These are phyloP conservation scores for Lasius platythorax DNA, from an alignment of 2,888 invertebrate genomes.

Conservation along the genomic window DNA sequence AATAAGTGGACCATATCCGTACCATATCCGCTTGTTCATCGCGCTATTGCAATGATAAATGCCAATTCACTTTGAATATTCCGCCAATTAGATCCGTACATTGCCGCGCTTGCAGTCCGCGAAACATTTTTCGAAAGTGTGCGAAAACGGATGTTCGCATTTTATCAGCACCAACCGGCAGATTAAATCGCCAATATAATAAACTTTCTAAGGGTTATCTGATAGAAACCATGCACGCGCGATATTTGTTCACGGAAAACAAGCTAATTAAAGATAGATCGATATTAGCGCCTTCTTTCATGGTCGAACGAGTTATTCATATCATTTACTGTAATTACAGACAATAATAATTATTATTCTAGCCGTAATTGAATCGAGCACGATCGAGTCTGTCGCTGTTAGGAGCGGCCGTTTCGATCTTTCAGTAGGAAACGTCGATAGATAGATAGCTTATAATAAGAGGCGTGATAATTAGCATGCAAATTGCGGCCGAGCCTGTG, in stretches of 20 bases:
- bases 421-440: neutral
- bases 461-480: slow-evolving; percentile 31
- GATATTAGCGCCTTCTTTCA: neutral
- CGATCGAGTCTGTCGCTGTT: neutral
- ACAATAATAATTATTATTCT: neutral
- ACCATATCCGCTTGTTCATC: neutral
- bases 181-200: slow-evolving; percentile 24
- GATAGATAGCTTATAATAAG: slow-evolving; percentile 18
- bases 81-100: slow-evolving; percentile 5
- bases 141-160: slow-evolving; percentile 14
- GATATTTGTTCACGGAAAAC: neutral
- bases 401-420: neutral
- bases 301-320: slow-evolving; percentile 3
- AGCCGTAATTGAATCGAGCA: slow-evolving; percentile 32
- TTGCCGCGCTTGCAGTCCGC: neutral
- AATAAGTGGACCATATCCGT: slow-evolving; percentile 5
- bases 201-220: slow-evolving; percentile 32
- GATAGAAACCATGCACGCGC: neutral
- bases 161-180: neutral
- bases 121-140: slow-evolving; percentile 29
- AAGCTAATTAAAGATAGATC: neutral
- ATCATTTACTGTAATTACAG: neutral
- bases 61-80: slow-evolving; percentile 7
- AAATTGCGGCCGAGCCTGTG: slow-evolving; percentile 26
- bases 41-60: slow-evolving; percentile 14